Base-by-base conservation (phyloP, 2,888 invertebrate species). In the Embidobia sp. region DNA sequence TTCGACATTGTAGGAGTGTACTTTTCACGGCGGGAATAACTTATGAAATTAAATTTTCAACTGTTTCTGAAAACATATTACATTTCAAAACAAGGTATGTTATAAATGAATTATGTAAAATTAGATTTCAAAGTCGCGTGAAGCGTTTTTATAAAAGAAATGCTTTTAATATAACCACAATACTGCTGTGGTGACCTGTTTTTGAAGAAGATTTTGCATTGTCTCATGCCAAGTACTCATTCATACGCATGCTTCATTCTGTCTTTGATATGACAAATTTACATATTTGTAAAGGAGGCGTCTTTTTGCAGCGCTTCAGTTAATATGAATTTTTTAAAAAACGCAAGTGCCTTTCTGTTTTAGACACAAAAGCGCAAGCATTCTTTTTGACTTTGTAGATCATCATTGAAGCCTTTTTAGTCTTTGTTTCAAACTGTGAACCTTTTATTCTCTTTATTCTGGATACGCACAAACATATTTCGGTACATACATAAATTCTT, bases 251-350 rank as follows among this genome's bases (percentile, higher is more conserved):
- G 31, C 8, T 5, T 13, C 26, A 40, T 46, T 55, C 19, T 46
- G 27, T 19, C 46, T 53, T 31, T 29, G 55, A 27, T 37, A 46
- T 44, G 33, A 66, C 10, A 26, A 53, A 46, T 66, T 66, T 55
- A 46, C 33, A 33, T 55, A 10, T 0, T 22, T 16, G 16, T 31
- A 15, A 22, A 15, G 33, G 26, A 66, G 19, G 29, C 7, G 29
- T 18, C 10, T 55, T 55, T 44, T 55, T 33, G 13, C 29, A 35
- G 11, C 10, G 29, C 27, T 42, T 44, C 22, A 31, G 63, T 64
- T 16, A 66, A 64, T 64, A 22, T 33, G 35, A 53, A 53, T 44
- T 53, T 27, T 18, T 8, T 8, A 42, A 42, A 31, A 64, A 64
- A 27, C 1, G 11, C 46, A 27, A 35, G 19, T 46, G 18, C 10